Percentiles rank a stretch among this genome's conserved stretches.
phyloP scores from a whole-genome alignment of 1,140 invertebrate genomes.

The Diabrotica virgifera region DNA sequence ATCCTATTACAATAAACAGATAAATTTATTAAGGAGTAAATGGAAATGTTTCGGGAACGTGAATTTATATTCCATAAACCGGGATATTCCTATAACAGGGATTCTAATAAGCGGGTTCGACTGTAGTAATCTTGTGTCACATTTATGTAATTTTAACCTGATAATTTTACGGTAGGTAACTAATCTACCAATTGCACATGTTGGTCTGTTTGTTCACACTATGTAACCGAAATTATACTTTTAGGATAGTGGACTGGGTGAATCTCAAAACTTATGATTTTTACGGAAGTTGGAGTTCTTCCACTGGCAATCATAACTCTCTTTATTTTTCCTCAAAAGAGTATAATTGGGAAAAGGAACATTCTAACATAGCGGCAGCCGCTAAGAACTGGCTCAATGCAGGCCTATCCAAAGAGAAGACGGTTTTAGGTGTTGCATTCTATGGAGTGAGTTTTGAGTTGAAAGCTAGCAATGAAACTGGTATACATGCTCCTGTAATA shows the following conservation, averaged over 20 bases:
- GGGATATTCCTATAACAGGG: too few relatives aligned
- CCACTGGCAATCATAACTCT: conserved; percentile 4
- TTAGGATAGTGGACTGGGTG: conserved; percentile 53
- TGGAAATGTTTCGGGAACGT: too few relatives aligned
- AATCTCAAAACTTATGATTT: conserved; percentile 10
- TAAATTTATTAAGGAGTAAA: too few relatives aligned
- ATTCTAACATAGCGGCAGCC: conserved; percentile 9
- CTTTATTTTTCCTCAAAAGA: conserved; percentile 11
- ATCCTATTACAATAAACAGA: too few relatives aligned
- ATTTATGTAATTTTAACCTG: not conserved
- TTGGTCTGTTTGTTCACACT: too few relatives aligned
- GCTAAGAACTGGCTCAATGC: conserved; percentile 40
- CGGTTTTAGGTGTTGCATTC: conserved; percentile 62
- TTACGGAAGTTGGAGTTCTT: conserved; percentile 5
- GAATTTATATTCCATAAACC: too few relatives aligned
- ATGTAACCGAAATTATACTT: conserved; percentile 27
- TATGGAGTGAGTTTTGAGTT: conserved; percentile 64
- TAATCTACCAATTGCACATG: too few relatives aligned
- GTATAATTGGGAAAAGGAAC: conserved; percentile 8
- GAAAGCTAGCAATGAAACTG: conserved; percentile 48
- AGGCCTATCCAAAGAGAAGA: conserved; percentile 53
- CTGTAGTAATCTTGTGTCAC: too few relatives aligned
- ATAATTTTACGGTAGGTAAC: too few relatives aligned
- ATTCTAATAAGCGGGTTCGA: too few relatives aligned
- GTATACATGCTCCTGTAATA: conserved; percentile 53